phyloP scores from a whole-genome alignment of 2,888 invertebrate species.

The Drosophila paramelanica region DNA sequence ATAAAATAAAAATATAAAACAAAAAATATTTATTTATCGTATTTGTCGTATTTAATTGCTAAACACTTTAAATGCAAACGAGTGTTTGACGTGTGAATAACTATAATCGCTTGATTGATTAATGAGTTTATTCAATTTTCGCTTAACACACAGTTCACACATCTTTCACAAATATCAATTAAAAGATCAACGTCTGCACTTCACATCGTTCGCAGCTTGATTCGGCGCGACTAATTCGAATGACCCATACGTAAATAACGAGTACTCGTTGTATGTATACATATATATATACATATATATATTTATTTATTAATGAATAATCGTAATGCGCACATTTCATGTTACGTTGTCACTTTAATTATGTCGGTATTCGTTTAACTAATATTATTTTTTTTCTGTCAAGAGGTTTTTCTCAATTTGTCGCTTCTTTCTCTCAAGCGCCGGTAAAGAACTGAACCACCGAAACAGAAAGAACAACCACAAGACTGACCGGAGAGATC shows the following conservation, averaged over 20 bases:
- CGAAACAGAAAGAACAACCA: conserved; percentile 61
- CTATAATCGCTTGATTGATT: conserved; percentile 37
- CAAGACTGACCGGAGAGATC: conserved; percentile 58
- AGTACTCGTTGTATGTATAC: not conserved
- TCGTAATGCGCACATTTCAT: conserved; percentile 68
- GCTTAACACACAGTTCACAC: conserved; percentile 33
- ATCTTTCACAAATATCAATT: conserved; percentile 35
- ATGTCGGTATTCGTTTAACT: conserved; percentile 4
- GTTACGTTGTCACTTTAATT: conserved; percentile 45
- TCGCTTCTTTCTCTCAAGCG: conserved; percentile 61
- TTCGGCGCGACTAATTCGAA: conserved; percentile 11
- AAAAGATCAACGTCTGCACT: conserved; percentile 39
- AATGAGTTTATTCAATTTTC: conserved; percentile 20
- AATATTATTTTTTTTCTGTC: conserved; percentile 23
- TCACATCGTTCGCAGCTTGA: not conserved
- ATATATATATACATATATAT: too few relatives aligned
- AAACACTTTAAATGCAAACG: not conserved
- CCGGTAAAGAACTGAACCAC: conserved; percentile 68
- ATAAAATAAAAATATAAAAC: too few relatives aligned
- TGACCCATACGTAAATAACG: conserved; percentile 5
- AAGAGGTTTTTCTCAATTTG: conserved; percentile 13
- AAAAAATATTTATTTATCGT: not conserved
- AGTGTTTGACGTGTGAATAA: conserved; percentile 10
- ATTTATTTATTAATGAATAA: conserved; percentile 21
- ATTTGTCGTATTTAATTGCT: not conserved